These are phyloP conservation scores for Helicorthomorpha holstii DNA, from an alignment of 1,140 invertebrate species.

Conservation along the genomic window DNA sequence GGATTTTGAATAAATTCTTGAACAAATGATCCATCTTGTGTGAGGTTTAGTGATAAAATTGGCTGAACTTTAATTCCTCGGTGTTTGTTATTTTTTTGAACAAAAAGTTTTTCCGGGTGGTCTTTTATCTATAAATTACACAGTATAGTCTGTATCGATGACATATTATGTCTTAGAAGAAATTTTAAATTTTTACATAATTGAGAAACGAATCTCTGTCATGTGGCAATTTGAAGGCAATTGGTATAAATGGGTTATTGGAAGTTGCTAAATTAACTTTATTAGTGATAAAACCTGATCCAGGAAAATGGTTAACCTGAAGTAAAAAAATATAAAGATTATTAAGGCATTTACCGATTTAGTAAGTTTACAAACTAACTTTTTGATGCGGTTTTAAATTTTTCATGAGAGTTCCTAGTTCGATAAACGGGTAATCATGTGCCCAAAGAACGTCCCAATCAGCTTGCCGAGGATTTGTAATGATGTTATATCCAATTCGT, in stretches of 20 bases:
- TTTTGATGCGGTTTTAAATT: slow-evolving; percentile 52
- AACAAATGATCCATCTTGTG: slow-evolving; percentile 59
- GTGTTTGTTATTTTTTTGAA: slow-evolving; percentile 86
- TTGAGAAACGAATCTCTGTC: slow-evolving; percentile 50
- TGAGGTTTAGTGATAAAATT: slow-evolving; percentile 49
- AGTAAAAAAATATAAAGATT: slow-evolving; percentile 4
- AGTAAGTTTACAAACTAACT: slow-evolving; percentile 17
- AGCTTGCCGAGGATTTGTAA: slow-evolving; percentile 32
- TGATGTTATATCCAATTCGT: slow-evolving; percentile 47
- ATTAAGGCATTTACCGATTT: background rate
- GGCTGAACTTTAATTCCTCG: slow-evolving; percentile 64
- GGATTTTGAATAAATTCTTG: slow-evolving; percentile 74
- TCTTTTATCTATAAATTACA: slow-evolving; percentile 27
- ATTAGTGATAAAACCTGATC: slow-evolving; percentile 83
- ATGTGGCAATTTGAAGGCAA: slow-evolving; percentile 70
- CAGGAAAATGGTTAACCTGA: slow-evolving; percentile 84
- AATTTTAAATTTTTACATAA: slow-evolving; percentile 31
- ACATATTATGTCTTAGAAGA: background rate
- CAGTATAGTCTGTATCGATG: background rate
- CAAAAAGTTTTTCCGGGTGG: slow-evolving; percentile 56
- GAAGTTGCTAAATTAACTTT: slow-evolving; percentile 81
- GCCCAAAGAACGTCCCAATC: slow-evolving; percentile 85
- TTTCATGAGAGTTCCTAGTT: slow-evolving; percentile 36
- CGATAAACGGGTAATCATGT: slow-evolving; percentile 76
- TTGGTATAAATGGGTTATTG: slow-evolving; percentile 53